phyloP scores from a whole-genome alignment of 2,888 invertebrate species.

The Chironomus tentans region DNA sequence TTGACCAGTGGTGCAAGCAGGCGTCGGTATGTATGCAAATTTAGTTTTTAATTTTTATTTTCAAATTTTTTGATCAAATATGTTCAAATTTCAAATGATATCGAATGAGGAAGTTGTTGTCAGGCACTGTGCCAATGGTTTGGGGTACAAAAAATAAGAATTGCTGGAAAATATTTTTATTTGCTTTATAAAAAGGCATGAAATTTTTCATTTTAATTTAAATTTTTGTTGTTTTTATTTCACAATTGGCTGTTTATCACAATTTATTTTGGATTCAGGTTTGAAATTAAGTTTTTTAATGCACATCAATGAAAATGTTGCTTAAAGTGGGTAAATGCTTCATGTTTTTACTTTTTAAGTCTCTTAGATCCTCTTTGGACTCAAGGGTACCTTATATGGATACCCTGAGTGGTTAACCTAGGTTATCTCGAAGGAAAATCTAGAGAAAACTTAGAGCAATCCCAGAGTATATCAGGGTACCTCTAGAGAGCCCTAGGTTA shows the following conservation, averaged over 20 bases:
- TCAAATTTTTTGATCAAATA: background rate
- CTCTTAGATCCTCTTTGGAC: no score
- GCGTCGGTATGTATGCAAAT: conserved; percentile 70
- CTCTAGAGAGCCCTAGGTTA: no score
- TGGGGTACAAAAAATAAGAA: no score
- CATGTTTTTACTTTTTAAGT: no score
- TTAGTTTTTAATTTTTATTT: background rate
- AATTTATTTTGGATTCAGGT: background rate
- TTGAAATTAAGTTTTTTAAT: background rate
- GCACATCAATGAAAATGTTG: no score
- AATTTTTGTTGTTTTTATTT: background rate
- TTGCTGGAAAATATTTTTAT: background rate
- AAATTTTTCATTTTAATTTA: background rate
- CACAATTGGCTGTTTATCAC: background rate
- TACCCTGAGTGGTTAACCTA: no score
- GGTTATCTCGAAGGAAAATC: no score
- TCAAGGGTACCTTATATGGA: no score
- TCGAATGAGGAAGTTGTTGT: background rate
- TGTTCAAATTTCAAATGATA: background rate
- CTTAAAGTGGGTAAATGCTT: no score
- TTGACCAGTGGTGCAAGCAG: conserved; percentile 96
- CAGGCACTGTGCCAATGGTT: no score
- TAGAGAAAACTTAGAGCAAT: no score
- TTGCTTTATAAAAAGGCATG: background rate
- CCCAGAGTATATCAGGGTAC: no score